phyloP scores from a whole-genome alignment of 2,113 vertebrate species.

The Tiliqua scincoides region DNA sequence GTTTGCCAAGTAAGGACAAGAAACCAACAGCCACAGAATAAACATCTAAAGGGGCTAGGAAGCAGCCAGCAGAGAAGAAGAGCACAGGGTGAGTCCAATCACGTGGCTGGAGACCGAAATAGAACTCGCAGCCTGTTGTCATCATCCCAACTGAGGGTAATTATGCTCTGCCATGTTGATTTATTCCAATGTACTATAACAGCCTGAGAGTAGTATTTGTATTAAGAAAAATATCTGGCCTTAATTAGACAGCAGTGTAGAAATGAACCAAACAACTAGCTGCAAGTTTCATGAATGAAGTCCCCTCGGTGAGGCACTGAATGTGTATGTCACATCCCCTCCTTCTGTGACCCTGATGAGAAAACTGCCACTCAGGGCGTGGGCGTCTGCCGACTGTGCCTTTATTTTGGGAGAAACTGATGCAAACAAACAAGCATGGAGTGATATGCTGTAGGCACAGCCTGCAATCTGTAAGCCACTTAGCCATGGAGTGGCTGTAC shows the following conservation, averaged over 20 bases:
- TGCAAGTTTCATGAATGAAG: constrained; percentile 58
- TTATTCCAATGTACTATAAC: constrained; percentile 28
- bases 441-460: background rate
- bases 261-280: constrained; percentile 21
- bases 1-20: constrained; percentile 47
- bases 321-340: constrained; percentile 17
- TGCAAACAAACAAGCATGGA: background rate
- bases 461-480: background rate
- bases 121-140: constrained; percentile 56
- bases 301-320: constrained; percentile 45
- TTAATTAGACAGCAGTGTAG: constrained; percentile 53
- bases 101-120: constrained; percentile 50
- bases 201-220: constrained; percentile 32
- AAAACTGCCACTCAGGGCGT: constrained; percentile 14
- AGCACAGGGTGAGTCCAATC: constrained; percentile 45
- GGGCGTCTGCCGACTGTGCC: background rate
- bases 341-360: background rate
- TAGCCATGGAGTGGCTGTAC: background rate
- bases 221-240: constrained; percentile 50
- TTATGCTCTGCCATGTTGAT: constrained; percentile 49
- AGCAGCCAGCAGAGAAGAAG: constrained; percentile 41
- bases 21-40: constrained; percentile 39
- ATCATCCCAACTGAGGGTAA: constrained; percentile 55
- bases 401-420: constrained; percentile 29
- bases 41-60: constrained; percentile 50